These are phyloP conservation scores for Pristis pectinata DNA, from an alignment of 2,797 vertebrate species.

Conservation along the genomic window DNA sequence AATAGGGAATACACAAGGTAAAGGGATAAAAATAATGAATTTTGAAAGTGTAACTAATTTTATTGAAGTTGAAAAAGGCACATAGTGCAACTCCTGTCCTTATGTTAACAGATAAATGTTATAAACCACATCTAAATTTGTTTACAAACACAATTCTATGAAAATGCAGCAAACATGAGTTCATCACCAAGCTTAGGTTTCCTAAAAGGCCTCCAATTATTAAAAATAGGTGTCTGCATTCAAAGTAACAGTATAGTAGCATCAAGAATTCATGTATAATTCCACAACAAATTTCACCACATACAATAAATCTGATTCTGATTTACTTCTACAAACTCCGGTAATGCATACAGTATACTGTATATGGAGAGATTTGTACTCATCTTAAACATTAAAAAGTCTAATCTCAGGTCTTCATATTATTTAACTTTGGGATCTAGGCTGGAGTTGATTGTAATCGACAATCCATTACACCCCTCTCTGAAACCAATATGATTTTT, in stretches of 20 bases:
- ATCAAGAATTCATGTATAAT: not conserved
- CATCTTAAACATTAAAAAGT: constrained; percentile 9
- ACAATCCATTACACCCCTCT: too few species aligned
- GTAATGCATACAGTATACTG: not conserved
- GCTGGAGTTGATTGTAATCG: not conserved
- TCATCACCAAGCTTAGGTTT: not conserved
- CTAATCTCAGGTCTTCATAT: not conserved
- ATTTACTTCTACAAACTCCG: not conserved
- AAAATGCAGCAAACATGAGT: not conserved
- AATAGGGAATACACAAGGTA: not conserved
- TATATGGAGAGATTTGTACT: not conserved
- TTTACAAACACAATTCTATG: not conserved
- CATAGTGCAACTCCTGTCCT: too few species aligned
- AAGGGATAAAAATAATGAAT: not conserved
- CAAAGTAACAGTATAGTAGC: not conserved
- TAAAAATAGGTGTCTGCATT: not conserved
- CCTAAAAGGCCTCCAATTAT: not conserved
- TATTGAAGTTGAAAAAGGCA: not conserved
- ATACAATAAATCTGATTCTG: too few species aligned
- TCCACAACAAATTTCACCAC: too few species aligned
- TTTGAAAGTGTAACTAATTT: not conserved
- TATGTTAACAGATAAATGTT: not conserved
- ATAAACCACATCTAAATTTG: not conserved
- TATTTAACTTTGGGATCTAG: not conserved
- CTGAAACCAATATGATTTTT: not conserved